Percentiles rank a stretch among this genome's conserved stretches.
phyloP scores from a whole-genome alignment of 2,888 invertebrate genomes.

The Gryllus longicercus region DNA sequence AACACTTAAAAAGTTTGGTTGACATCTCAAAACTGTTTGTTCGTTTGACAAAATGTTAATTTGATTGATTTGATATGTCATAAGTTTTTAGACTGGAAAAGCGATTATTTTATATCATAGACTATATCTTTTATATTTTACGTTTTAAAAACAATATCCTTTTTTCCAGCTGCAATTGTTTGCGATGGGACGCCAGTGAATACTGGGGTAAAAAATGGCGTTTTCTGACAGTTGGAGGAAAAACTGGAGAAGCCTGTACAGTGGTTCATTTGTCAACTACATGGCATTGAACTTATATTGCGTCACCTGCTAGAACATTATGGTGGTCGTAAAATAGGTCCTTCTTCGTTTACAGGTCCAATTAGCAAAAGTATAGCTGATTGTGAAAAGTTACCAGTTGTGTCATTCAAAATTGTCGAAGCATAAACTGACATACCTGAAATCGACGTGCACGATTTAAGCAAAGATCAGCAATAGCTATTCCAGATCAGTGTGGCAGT shows the following conservation, averaged over 20 bases:
- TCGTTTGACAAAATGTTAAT: too few species aligned
- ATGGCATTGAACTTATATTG: neutral
- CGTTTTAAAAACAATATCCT: neutral
- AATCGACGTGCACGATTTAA: neutral
- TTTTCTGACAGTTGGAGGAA: neutral
- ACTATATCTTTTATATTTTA: neutral
- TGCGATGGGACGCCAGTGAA: neutral
- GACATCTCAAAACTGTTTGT: too few species aligned
- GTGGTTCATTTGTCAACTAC: neutral
- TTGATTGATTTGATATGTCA: too few species aligned
- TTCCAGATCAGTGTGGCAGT: neutral
- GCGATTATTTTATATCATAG: too few species aligned
- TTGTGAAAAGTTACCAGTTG: neutral
- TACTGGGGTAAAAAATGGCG: neutral
- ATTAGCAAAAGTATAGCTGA: neutral
- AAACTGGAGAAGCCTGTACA: neutral
- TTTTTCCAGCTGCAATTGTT: neutral
- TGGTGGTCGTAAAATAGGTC: neutral
- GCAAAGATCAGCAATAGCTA: neutral
- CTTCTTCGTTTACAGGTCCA: neutral
- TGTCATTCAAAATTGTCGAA: neutral
- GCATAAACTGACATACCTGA: neutral
- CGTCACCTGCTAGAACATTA: neutral
- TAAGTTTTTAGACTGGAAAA: too few species aligned
- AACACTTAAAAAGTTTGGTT: too few species aligned